Base-by-base conservation (phyloP, 2,113 vertebrate species). In the Gadus macrocephalus region DNA sequence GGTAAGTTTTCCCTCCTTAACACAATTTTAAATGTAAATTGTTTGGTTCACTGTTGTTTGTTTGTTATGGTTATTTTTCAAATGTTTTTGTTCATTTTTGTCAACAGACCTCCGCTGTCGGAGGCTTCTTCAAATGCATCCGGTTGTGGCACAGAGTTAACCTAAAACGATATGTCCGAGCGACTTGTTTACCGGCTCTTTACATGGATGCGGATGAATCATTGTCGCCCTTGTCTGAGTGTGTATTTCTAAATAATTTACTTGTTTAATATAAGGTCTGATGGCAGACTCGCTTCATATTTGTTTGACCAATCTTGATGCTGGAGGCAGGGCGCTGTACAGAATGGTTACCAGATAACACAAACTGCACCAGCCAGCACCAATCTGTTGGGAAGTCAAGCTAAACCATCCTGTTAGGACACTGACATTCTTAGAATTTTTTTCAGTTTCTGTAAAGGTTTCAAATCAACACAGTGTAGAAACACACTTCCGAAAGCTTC, bases 101-200 rank as follows among this genome's bases (percentile, higher is more conserved):
- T 67, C 71, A 62, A 3, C 79, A 93, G 92, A 68, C 74, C 61
- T 69, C n/a, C 31, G 67, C 72, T 17, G 74, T 91, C 16, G 89
- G 79, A 62, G 89, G 91, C 1, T 92, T 89, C 75, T 87, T 91
- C 38, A 79, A 78, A 66, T 84, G 80, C 67, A 38, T 87, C 42
- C 25, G 53, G 64, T 69, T 82, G 56, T 27, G 74, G 69, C 56
- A 72, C 76, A 15, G 62, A 70, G 2, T 31, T 28, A 5, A 7
- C 5, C 1, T 68, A 56, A 49, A 14, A 25, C 1, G 3, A 14
- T 8, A 56, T 0, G 14, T 53, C 28, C 14, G n/a, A 56, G 0
- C 9, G 17, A 17, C 63, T 3, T 15, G 66, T 35, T 67, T 81
- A 72, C 79, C 73, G 28, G 77, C 70, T 3, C 3, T 77, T 16